phyloP scores from a whole-genome alignment of 2,888 invertebrate genomes.

The Spodoptera exigua region DNA sequence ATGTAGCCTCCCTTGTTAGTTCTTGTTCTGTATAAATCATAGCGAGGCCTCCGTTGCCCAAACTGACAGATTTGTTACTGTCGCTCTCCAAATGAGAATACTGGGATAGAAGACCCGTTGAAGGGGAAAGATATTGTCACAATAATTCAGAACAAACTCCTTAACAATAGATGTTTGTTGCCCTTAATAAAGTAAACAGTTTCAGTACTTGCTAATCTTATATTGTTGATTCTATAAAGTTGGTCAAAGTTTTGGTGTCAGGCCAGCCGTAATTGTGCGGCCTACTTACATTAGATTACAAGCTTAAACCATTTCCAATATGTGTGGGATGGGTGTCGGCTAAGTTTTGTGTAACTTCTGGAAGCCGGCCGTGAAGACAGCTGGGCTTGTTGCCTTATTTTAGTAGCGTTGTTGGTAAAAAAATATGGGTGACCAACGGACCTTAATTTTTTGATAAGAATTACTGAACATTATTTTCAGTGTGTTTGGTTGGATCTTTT shows the following conservation, averaged over 20 bases:
- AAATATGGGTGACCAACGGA: too few relatives aligned
- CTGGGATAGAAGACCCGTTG: slow-evolving; percentile 58
- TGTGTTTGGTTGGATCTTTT: too few relatives aligned
- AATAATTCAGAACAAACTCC: slow-evolving; percentile 60
- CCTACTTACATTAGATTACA: slow-evolving; percentile 5
- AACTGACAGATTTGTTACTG: slow-evolving; percentile 78
- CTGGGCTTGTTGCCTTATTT: slow-evolving; percentile 2
- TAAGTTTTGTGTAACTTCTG: not conserved
- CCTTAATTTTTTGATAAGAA: not conserved
- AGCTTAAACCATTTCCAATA: slow-evolving; percentile 3
- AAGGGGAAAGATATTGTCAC: slow-evolving; percentile 49
- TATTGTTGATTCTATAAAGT: slow-evolving; percentile 15
- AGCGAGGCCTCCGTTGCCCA: slow-evolving; percentile 30
- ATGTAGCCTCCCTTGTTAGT: slow-evolving; percentile 61
- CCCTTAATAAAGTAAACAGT: slow-evolving; percentile 25
- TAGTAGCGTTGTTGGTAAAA: not conserved
- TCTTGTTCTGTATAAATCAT: slow-evolving; percentile 69
- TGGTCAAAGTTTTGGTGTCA: slow-evolving; percentile 20
- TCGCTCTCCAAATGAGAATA: slow-evolving; percentile 72
- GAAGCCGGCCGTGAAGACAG: not conserved
- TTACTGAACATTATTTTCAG: too few relatives aligned
- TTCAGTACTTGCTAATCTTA: slow-evolving; percentile 7
- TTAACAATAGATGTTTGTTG: slow-evolving; percentile 29
- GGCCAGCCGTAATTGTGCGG: slow-evolving; percentile 8
- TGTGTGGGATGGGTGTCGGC: not conserved